phyloP scores from a whole-genome alignment of 2,888 invertebrate genomes.

The Proisotoma minuta region DNA sequence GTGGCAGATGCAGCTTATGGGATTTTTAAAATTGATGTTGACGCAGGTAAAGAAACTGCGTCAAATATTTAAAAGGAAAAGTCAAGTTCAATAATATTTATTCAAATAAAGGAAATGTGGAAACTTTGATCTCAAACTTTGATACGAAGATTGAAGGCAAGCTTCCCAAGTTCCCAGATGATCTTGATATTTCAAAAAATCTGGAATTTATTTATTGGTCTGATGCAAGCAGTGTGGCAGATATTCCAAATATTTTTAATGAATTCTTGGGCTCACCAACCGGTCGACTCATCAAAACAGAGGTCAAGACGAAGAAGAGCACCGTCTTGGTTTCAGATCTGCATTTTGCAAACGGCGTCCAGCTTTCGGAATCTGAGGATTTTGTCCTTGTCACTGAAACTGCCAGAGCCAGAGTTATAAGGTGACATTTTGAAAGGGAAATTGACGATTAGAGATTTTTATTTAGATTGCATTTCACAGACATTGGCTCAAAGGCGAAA shows the following conservation, averaged over 20 bases:
- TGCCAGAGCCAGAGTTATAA: slow-evolving; percentile 60
- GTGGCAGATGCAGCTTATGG: slow-evolving; percentile 84
- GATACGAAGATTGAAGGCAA: slow-evolving; percentile 63
- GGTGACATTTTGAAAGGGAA: slow-evolving; percentile 50
- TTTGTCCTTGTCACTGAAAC: slow-evolving; percentile 77
- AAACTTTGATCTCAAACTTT: slow-evolving; percentile 50
- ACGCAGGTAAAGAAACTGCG: slow-evolving; percentile 57
- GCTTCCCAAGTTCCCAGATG: slow-evolving; percentile 65
- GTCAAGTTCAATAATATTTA: not conserved
- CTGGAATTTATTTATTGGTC: slow-evolving; percentile 87
- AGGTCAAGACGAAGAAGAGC: slow-evolving; percentile 70
- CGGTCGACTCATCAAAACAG: slow-evolving; percentile 71
- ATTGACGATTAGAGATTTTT: not conserved
- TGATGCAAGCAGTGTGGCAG: slow-evolving; percentile 71
- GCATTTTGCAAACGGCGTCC: slow-evolving; percentile 83
- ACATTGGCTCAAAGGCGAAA: slow-evolving; percentile 74
- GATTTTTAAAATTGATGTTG: slow-evolving; percentile 74
- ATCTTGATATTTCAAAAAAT: slow-evolving; percentile 67
- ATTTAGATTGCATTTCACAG: slow-evolving; percentile 45
- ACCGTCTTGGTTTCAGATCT: slow-evolving; percentile 70
- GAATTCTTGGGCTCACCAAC: slow-evolving; percentile 25
- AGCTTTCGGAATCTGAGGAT: slow-evolving; percentile 72
- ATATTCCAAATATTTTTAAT: slow-evolving; percentile 53
- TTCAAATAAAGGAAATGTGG: slow-evolving; percentile 14
- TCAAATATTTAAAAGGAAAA: too few relatives aligned